Evolutionary conservation across 2,113 vertebrate species (phyloP).

Genomic region (Pelvicachromis taeniatus): DNA sequence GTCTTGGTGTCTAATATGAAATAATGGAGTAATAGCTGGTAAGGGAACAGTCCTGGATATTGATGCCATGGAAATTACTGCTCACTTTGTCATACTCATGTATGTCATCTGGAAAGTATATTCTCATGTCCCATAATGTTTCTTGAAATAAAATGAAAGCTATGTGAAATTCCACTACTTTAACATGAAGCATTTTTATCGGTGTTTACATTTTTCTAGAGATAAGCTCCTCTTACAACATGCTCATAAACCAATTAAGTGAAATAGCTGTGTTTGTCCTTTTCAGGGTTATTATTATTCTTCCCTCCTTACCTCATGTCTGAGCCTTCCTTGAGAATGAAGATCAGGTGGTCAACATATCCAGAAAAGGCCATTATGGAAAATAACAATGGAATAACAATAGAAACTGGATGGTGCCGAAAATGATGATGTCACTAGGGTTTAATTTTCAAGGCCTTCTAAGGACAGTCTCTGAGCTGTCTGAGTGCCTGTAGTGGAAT

Average conservation of each 20-base stretch:
- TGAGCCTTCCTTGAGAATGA: conserved; percentile 42
- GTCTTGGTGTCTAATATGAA: not conserved
- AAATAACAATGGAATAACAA: conserved; percentile 60
- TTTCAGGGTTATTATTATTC: conserved; percentile 51
- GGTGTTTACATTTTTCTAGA: not conserved
- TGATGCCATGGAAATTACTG: not conserved
- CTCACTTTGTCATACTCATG: not conserved
- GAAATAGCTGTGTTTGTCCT: not conserved
- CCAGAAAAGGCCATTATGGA: conserved; percentile 51
- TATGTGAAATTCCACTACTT: not conserved
- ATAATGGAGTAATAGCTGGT: not conserved
- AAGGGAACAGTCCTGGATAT: not conserved
- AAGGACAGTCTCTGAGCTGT: conserved; percentile 55
- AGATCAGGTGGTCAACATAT: conserved; percentile 47
- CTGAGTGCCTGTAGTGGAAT: conserved; percentile 49
- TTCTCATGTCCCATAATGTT: not conserved
- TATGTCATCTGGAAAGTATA: not conserved
- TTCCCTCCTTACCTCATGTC: conserved; percentile 62
- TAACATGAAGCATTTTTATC: not conserved
- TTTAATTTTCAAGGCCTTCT: conserved; percentile 52
- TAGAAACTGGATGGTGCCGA: conserved; percentile 25
- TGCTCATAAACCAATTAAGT: not conserved
- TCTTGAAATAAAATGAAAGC: not conserved
- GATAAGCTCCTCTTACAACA: not conserved
- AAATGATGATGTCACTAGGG: conserved; percentile 55